Evolutionary conservation across 1,140 invertebrate species (phyloP).

Genomic region (Polypedilum vanderplanki): DNA sequence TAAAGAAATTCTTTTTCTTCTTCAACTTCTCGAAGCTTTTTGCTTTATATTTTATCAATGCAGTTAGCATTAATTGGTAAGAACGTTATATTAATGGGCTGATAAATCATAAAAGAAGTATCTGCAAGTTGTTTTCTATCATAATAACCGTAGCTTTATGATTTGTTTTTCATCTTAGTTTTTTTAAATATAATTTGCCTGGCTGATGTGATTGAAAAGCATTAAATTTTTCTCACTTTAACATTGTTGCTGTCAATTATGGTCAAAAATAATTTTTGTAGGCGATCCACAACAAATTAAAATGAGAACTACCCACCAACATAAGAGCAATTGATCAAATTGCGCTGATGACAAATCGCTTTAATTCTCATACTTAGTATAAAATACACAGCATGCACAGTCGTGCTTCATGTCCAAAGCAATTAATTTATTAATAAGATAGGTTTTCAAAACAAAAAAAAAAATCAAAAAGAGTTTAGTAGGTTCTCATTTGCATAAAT

Average conservation of each 20-base stretch:
- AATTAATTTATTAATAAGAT: too few relatives aligned
- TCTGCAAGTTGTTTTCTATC: background rate
- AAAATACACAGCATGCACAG: background rate
- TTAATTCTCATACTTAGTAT: too few relatives aligned
- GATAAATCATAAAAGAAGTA: background rate
- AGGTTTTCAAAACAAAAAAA: background rate
- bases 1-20: background rate
- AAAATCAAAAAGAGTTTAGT: background rate
- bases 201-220: background rate
- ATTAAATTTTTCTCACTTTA: background rate
- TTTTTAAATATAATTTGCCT: too few relatives aligned
- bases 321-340: too few relatives aligned
- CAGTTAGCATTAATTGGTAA: slow-evolving; percentile 6
- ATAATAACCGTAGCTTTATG: background rate
- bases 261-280: too few relatives aligned
- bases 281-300: too few relatives aligned
- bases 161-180: background rate
- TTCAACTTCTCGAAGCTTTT: background rate
- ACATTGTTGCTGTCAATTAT: too few relatives aligned
- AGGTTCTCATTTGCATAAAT: background rate
- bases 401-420: too few relatives aligned
- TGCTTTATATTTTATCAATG: background rate
- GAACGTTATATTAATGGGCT: slow-evolving; percentile 17
- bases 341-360: too few relatives aligned
- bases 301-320: too few relatives aligned